Percentiles rank a stretch among this genome's conserved stretches.
Conservation (phyloP, 2,888 invertebrate genomes). For the Acanthococcus lagerstroemiae region DNA sequence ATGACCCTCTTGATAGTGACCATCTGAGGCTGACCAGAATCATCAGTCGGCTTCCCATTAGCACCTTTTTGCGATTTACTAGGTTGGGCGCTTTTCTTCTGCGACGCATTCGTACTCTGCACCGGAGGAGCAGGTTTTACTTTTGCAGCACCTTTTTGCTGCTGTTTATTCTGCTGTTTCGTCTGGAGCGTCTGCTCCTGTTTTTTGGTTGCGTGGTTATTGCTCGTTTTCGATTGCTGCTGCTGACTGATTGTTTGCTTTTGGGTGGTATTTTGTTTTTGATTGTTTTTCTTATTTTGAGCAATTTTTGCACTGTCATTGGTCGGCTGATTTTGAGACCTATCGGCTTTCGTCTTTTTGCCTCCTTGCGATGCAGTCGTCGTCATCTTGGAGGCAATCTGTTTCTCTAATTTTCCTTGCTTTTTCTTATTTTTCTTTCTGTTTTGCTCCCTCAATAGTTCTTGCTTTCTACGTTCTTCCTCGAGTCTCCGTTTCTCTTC, state of each 20-base stretch:
- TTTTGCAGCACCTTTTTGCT: not conserved
- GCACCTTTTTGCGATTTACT: conserved; percentile 31
- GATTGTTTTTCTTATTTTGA: not conserved
- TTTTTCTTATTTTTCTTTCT: conserved; percentile 37
- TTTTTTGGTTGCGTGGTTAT: not conserved
- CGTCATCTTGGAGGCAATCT: not conserved
- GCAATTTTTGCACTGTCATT: conserved; percentile 4
- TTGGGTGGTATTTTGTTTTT: conserved; percentile 6
- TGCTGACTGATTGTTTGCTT: not conserved
- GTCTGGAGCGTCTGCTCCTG: not conserved
- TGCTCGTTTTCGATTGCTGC: conserved; percentile 1
- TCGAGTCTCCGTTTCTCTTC: conserved; percentile 42
- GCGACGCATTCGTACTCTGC: not conserved
- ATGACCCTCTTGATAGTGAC: conserved; percentile 64
- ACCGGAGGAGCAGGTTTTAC: not conserved
- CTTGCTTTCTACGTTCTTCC: conserved; percentile 41
- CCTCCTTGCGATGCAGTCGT: not conserved
- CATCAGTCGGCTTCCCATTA: conserved; percentile 25
- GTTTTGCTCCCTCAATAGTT: conserved; percentile 34
- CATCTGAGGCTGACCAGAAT: conserved; percentile 42
- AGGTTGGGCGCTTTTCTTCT: conserved; percentile 24
- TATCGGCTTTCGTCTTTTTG: conserved; percentile 33
- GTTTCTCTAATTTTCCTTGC: not conserved
- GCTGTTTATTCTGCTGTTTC: not conserved
- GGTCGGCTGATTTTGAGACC: not conserved